Base-by-base conservation (phyloP, 2,888 invertebrate species). In the Drosophila mayaguana region DNA sequence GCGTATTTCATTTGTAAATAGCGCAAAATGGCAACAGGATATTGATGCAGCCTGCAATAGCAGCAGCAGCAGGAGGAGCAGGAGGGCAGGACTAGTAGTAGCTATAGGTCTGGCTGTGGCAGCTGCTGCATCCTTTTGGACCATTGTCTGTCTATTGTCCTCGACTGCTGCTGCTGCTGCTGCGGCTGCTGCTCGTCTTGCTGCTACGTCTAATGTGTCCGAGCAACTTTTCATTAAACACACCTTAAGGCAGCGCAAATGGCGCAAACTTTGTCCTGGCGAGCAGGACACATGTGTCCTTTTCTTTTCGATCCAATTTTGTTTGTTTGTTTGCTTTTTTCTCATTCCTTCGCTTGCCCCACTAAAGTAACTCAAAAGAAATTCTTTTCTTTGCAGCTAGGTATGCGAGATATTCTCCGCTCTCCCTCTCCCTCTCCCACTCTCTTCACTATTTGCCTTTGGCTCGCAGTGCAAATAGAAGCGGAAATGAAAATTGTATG, bases 1-100 rank as follows among this genome's bases (percentile, higher is more conserved):
- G 89, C 84, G 88, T 85, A 88, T 85, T 85, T 85, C 86, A 88
- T 83, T 83, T 84, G 88, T 84, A 83, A 83, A 83, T 83, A 84
- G 83, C 81, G 80, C 80, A 81, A 81, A 81, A 81, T 81, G 81
- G 81, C 81, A 81, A 81, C 81, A 85, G 81, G 86, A 81, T 85
- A 81, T 81, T 81, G 86, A 85, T 81, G 81, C 86, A 81, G 83
- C 83, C 61, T 64, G 62, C 62, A 80, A 77, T 57, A 53, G 53
- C 51, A 34, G 38, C 38, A 38, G n/a, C 38, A 8, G 38, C 54
- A 53, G 56, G 34, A 34, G 56, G 25, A 48, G 54, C 7, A 43
- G 51, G 51, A 45, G 48, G 6, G 40, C 1, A 14, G 57, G 16
- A 16, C 48, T 16, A 43, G 16, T 4, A 3, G 45, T 43, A 63